Evolutionary conservation across 37 sponge, comb jelly and placozoan genomes (phyloP).

Genomic region (Hormiphora californensis): DNA sequence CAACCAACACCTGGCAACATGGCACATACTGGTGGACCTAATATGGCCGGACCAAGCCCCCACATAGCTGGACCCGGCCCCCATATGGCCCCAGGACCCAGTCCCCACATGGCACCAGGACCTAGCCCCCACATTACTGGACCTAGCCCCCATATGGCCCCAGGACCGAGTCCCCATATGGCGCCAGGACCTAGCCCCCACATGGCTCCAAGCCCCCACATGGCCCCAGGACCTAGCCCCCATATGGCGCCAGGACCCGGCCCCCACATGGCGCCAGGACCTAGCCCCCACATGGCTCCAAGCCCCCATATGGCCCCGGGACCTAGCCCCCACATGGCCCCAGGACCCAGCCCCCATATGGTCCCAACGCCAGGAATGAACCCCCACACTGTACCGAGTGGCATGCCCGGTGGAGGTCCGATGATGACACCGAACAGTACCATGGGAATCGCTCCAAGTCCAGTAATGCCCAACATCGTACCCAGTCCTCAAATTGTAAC

Average conservation of each 20-base stretch:
- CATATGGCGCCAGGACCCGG: neutral
- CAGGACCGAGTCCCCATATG: conserved; percentile 12
- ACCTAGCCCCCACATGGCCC: no score
- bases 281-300: neutral
- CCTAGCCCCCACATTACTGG: conserved; percentile 4
- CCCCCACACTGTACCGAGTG: neutral
- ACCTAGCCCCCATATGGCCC: neutral
- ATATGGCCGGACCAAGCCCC: no score
- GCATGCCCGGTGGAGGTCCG: no score
- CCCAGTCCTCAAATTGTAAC: conserved; percentile 52
- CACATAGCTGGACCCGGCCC: neutral
- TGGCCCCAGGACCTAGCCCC: conserved; percentile 29
- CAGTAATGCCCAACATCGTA: conserved; percentile 45
- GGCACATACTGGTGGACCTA: no score
- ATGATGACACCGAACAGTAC: no score
- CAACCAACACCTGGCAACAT: no score
- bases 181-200: neutral
- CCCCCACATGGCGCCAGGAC: conserved; percentile 30
- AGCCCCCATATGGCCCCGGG: neutral
- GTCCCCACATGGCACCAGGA: neutral
- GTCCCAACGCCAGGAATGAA: neutral
- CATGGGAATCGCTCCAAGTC: no score
- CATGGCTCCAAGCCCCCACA: conserved; percentile 30
- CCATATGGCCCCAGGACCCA: neutral
- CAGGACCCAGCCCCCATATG: conserved; percentile 29